Base-by-base conservation (phyloP, 92 coral and sea anemone genomes). In the Pocillopora grandis region DNA sequence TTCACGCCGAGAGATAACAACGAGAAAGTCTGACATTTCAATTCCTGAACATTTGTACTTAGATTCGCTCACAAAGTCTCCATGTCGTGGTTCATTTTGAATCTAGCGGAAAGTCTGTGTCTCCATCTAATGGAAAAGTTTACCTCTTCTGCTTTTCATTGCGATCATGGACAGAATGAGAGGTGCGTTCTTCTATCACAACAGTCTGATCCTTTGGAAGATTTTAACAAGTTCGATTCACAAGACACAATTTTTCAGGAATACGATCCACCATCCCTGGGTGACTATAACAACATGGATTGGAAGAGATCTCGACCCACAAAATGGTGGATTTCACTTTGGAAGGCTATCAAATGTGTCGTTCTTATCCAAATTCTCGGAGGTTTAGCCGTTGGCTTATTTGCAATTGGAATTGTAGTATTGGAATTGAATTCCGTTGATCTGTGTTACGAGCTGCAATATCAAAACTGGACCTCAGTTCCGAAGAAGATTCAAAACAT, bases 401-500 rank as follows among this genome's bases (percentile, higher is more conserved):
- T 89, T 0, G 90, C 85, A 6, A 77, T 89, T 12, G 36, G 75
- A 12, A 65, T 92, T 3, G 76, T 82, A 10, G 67, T 92, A 42
- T 16, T 92, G 49, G 95, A 89, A 82, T 87, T 92, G 55, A 92
- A 89, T 49, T 82, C 95, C 6, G 90, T 86, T 48, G 90, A 92
- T 67, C 71, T 89, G 2, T 92, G 92, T 78, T 89, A 78, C 49
- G 78, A 91, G 60, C 75, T 3, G 64, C n/a, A 62, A 72, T 0
- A 23, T 12, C 10, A 1, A 1, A 78, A 64, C 18, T 78, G 73
- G 89, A 58, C 81, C 9, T 2, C 84, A 15, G 67, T 83, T 31
- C 91, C 92, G 13, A 12, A 52, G 5, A 49, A 52, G 35, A 80
- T 78, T 21, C 88, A 87, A 48, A 72, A 76, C 66, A 75, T 86